Base-by-base conservation (phyloP, 2,797 vertebrate species). In the Lophius americanus region DNA sequence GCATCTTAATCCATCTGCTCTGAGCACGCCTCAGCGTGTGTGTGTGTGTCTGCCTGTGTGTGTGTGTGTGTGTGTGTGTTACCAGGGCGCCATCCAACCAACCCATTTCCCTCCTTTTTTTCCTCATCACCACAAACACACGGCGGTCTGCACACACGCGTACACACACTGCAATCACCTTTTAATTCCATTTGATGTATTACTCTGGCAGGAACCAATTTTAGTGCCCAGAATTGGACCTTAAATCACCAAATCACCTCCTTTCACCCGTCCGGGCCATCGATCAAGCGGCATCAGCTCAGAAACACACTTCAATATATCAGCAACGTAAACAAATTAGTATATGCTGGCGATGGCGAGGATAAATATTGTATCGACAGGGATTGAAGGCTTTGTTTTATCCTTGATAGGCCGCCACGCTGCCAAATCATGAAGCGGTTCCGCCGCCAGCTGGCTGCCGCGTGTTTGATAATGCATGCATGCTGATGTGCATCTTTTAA, bases 151-250 rank as follows among this genome's bases (percentile, higher is more conserved):
- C 58, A 32, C 59, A 55, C 49, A 60, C 60, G 48, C 49, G 51
- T 62, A 55, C 54, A 47, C 64, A 70, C 63, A 77, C 60, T 60
- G 71, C 84, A 86, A 87, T 92, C 91, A 89, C 88, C 90, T 92
- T 94, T 93, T 94, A 94, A 94, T 94, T 93, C 89, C 77, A 73
- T 78, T 68, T 94, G 93, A 94, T 93, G 89, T 90, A 94, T 93
- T 90, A 88, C 87, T 82, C 86, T 81, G 83, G 84, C 79, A 86
- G 90, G 91, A 93, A 93, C 90, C 92, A 93, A 94, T 93, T 93
- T 92, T 90, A 91, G 83, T 64, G 68, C 66, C 78, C 55, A 78
- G 86, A 90, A 94, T 92, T 92, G 92, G 90, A 86, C 90, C 86
- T 83, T 93, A 93, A 93, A 94, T 94, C 93, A 93, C 91, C 84